A percentile compares a stretch with the other conserved stretches of the same genome.
These are phyloP conservation scores for Ditylenchus weischeri DNA, from an alignment of 2,888 invertebrate species.

Conservation along the genomic window DNA sequence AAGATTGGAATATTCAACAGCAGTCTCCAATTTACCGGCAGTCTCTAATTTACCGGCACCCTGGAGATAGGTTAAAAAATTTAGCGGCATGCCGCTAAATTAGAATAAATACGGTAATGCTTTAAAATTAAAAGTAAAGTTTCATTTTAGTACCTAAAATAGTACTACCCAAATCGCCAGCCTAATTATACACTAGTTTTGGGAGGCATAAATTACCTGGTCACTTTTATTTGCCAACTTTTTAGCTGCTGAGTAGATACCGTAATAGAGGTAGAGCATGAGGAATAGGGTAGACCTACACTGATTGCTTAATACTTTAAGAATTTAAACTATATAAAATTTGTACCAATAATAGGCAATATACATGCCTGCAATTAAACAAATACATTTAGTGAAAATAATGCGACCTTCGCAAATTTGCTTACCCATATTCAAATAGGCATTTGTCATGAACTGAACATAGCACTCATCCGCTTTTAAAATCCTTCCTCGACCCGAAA, in stretches of 20 bases:
- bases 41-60: no score
- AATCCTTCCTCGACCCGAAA: conserved; percentile 73
- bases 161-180: no score
- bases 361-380: conserved; percentile 44
- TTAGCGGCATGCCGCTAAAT: no score
- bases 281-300: conserved; percentile 79
- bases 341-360: conserved; percentile 66
- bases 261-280: conserved; percentile 88
- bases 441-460: conserved; percentile 91
- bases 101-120: no score
- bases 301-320: no score
- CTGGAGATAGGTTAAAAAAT: no score
- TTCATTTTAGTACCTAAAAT: no score
- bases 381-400: neutral
- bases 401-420: conserved; percentile 1
- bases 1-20: no score
- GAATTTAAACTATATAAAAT: no score
- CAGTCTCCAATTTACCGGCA: no score
- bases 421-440: conserved; percentile 87
- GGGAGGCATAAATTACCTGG: conserved; percentile 34
- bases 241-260: conserved; percentile 56
- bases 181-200: no score
- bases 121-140: no score
- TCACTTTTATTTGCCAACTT: conserved; percentile 53
- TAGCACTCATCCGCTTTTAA: conserved; percentile 54